Percentiles rank a stretch among this genome's conserved stretches.
Evolutionary conservation across 2,888 invertebrate genomes (phyloP).

Genomic region (Rhagonycha fulva): DNA sequence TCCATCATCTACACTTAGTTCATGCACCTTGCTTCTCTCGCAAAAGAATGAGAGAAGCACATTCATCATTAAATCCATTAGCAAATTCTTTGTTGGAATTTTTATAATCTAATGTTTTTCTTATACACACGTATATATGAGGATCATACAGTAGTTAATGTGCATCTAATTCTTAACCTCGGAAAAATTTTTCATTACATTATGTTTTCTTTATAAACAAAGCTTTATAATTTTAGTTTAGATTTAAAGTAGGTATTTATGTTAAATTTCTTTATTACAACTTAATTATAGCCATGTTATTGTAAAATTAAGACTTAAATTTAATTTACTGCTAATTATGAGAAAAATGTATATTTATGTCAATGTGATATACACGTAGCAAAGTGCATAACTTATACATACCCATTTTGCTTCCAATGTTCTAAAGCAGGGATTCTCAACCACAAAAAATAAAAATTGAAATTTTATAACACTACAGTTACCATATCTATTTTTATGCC

Average conservation of each 20-base stretch:
- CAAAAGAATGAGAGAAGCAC: constrained; percentile 35
- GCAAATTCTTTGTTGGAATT: constrained; percentile 26
- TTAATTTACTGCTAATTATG: too few species aligned
- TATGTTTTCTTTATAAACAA: not conserved
- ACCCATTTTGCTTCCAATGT: too few species aligned
- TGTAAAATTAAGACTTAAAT: too few species aligned
- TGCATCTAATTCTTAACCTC: not conserved
- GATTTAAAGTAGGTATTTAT: not conserved
- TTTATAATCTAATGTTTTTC: constrained; percentile 20
- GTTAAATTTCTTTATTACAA: not conserved
- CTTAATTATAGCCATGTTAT: not conserved
- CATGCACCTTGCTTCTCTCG: constrained; percentile 36
- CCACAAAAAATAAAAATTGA: too few species aligned
- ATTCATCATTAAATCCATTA: constrained; percentile 40
- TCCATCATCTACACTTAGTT: constrained; percentile 46
- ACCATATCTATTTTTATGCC: too few species aligned
- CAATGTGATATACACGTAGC: too few species aligned
- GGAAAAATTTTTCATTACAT: not conserved
- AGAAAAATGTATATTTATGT: too few species aligned
- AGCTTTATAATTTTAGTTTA: not conserved
- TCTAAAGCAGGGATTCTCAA: too few species aligned
- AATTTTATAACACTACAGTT: too few species aligned
- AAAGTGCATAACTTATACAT: too few species aligned
- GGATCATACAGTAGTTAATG: not conserved
- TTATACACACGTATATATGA: not conserved